Evolutionary conservation across 2,113 vertebrate genomes (phyloP), one percentile per base, ranked within the genome.

Genomic region (Platysternon megacephalum): DNA sequence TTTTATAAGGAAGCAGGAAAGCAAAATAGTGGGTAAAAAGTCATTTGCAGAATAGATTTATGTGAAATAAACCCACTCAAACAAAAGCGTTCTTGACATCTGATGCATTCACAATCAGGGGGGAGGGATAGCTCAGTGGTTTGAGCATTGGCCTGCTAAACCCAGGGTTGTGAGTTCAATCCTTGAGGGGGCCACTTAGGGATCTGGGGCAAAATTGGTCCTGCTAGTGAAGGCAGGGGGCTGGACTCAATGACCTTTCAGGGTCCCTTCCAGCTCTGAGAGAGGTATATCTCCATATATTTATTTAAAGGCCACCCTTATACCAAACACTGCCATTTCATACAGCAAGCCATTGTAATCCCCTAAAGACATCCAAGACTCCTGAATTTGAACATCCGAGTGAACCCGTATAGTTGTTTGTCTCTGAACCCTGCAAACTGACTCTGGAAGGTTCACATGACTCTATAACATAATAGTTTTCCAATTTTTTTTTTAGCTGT

Each of bases 391-490:
- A 72, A 72, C 17, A 39, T 72, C 65, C n/a, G 79, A 32, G 1
- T 85, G 49, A 85, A 48, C 5, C 3, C 39, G 4, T n/a, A 51
- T 8, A 61, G 9, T 3, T 52, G 11, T 21, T 46, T 78, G 39
- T 29, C 28, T 44, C 35, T 12, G 13, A 51, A 89, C 8, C 14
- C 85, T 26, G 44, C 74, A 83, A 83, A 85, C 7, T 81, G 6
- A 61, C 21, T 83, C 82, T 93, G 78, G 93, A 79, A 4, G 85
- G 42, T 78, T 79, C 2, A 79, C 49, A 28, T 79, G 5, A 48
- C 26, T 56, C 22, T 78, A 26, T 68, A 85, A 21, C 0, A 0
- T 48, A 48, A 1, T 79, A 0, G 8, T 76, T 91, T 51, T n/a
- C 79, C 79, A 1, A 72, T 17, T 61, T 14, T 8, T 14, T 8